Percentiles rank a stretch among this genome's conserved stretches.
Evolutionary conservation across 2,113 vertebrate genomes (phyloP).

Genomic region (Aleadryas rufinucha): DNA sequence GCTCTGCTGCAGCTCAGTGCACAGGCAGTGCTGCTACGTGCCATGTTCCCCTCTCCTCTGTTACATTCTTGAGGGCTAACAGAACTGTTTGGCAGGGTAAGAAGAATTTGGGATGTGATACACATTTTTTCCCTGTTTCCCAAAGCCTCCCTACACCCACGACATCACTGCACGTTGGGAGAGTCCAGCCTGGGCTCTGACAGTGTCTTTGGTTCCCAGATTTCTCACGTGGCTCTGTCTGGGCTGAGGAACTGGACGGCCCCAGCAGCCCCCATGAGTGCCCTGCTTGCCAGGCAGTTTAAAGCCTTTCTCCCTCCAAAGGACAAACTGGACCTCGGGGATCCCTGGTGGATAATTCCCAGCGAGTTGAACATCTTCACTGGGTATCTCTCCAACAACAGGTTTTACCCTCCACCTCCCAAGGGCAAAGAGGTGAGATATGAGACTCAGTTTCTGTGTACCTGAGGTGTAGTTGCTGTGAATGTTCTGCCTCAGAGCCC

Average conservation of each 20-base stretch:
- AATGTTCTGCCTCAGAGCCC: neutral
- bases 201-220: conserved; percentile 62
- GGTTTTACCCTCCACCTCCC: conserved; percentile 89
- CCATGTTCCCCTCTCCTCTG: neutral
- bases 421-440: conserved; percentile 90
- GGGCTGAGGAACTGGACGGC: conserved; percentile 89
- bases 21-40: fast-evolving
- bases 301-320: conserved; percentile 87
- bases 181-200: neutral
- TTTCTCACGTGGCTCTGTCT: conserved; percentile 85
- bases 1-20: neutral
- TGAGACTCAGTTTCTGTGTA: fast-evolving
- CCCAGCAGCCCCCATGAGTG: conserved; percentile 71
- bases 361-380: conserved; percentile 94
- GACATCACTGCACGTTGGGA: neutral
- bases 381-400: conserved; percentile 93
- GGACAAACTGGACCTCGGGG: conserved; percentile 80
- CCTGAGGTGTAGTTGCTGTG: neutral
- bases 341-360: conserved; percentile 93
- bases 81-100: neutral
- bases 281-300: conserved; percentile 85
- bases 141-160: neutral
- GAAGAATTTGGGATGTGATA: neutral
- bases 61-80: neutral
- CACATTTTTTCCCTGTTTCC: neutral